Conservation (phyloP, 2,113 vertebrate species). For the Vicugna pacos region DNA sequence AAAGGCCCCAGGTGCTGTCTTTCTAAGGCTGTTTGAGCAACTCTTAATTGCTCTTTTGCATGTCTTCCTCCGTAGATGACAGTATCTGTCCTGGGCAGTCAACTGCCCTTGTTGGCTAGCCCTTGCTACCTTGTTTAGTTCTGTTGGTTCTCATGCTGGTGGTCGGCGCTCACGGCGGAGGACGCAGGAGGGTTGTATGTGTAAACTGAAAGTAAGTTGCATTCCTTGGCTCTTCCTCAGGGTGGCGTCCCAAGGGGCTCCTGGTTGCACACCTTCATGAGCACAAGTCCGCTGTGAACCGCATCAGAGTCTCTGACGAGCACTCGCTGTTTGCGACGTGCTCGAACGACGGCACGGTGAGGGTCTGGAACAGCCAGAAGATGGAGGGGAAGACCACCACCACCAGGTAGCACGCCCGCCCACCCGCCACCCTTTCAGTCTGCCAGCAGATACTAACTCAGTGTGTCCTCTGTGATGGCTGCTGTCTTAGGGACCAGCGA, state of each 20-base stretch:
- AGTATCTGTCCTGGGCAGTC: not conserved
- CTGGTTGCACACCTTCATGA: constrained; percentile 98
- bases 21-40: not conserved
- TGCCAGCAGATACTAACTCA: not conserved
- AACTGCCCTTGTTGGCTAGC: not conserved
- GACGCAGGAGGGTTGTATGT: not conserved
- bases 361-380: constrained; percentile 99
- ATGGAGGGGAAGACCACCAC: constrained; percentile 99
- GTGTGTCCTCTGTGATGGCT: not conserved
- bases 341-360: constrained; percentile 97
- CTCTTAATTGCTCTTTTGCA: not conserved
- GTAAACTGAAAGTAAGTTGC: not conserved
- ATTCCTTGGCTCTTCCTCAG: constrained; percentile 81
- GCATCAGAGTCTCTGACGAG: constrained; percentile 96
- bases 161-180: not conserved
- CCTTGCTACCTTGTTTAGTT: not conserved
- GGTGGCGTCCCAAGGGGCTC: constrained; percentile 97
- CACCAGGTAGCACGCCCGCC: constrained; percentile 89
- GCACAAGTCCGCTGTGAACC: constrained; percentile 97
- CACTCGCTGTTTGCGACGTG: constrained; percentile 98
- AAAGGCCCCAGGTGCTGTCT: not conserved
- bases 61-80: not conserved
- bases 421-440: not conserved
- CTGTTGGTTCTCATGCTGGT: not conserved
- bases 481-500: not conserved